These are phyloP conservation scores for Amblyraja radiata DNA, from an alignment of 2,797 vertebrate species.

Conservation along the genomic window DNA sequence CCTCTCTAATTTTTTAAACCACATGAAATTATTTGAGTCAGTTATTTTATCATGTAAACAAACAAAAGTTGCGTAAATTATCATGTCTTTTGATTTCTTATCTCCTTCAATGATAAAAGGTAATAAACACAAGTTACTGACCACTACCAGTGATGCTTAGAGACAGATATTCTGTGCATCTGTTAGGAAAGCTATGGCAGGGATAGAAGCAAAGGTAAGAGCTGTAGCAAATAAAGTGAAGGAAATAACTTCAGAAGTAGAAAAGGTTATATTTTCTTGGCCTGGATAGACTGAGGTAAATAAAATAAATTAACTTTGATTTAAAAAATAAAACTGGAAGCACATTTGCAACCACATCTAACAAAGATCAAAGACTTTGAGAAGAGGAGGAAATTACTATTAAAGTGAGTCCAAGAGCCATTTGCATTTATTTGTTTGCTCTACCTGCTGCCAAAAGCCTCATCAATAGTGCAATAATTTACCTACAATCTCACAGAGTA, in stretches of 20 bases:
- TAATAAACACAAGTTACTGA: neutral
- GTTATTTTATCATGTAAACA: neutral
- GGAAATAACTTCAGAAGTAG: neutral
- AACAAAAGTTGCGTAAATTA: neutral
- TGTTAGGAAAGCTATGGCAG: neutral
- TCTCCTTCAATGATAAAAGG: neutral
- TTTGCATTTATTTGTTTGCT: neutral
- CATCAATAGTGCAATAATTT: neutral
- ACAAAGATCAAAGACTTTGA: neutral
- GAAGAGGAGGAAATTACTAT: too few relatives aligned
- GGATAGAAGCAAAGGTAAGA: neutral
- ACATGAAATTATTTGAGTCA: neutral
- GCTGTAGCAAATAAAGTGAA: too few relatives aligned
- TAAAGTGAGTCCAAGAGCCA: neutral
- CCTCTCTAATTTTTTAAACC: neutral
- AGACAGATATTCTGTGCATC: neutral
- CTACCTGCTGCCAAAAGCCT: neutral
- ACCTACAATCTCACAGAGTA: neutral
- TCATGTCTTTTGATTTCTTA: neutral
- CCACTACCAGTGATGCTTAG: neutral
- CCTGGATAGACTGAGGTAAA: neutral
- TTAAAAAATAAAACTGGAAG: neutral
- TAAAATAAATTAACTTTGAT: neutral
- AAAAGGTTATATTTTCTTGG: neutral
- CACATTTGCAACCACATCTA: neutral